These are phyloP conservation scores for Enteromius trimaculatus DNA, from an alignment of 2,797 vertebrate genomes.

Conservation along the genomic window DNA sequence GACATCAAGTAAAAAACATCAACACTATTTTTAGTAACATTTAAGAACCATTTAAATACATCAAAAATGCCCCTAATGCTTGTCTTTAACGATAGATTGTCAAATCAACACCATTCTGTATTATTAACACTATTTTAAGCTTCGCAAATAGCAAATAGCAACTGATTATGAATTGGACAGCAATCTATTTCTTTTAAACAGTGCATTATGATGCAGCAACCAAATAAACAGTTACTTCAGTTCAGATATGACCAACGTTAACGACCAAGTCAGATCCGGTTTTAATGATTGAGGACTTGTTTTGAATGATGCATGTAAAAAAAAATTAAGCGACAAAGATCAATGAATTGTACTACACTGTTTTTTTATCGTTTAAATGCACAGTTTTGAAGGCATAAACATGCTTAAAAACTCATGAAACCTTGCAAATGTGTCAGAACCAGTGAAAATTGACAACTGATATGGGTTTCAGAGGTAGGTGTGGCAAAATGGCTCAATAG, in stretches of 20 bases:
- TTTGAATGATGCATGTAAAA: not conserved
- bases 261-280: not conserved
- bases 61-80: not conserved
- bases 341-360: not conserved
- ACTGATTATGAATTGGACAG: not conserved
- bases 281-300: not conserved
- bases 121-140: not conserved
- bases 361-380: not conserved
- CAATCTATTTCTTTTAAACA: not conserved
- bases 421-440: not conserved
- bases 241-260: not conserved
- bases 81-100: not conserved
- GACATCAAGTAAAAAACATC: not conserved
- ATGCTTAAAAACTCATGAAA: not conserved
- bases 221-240: not conserved
- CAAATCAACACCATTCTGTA: not conserved
- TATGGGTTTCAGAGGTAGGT: no score
- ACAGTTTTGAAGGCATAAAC: not conserved
- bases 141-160: not conserved
- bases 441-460: no score
- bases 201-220: not conserved
- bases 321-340: not conserved
- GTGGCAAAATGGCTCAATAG: no score
- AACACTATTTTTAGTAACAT: constrained; percentile 4
- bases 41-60: not conserved